A percentile compares a stretch with the other conserved stretches of the same genome.
Evolutionary conservation across 2,888 invertebrate species (phyloP).

Genomic region (Dolomedes plantarius): DNA sequence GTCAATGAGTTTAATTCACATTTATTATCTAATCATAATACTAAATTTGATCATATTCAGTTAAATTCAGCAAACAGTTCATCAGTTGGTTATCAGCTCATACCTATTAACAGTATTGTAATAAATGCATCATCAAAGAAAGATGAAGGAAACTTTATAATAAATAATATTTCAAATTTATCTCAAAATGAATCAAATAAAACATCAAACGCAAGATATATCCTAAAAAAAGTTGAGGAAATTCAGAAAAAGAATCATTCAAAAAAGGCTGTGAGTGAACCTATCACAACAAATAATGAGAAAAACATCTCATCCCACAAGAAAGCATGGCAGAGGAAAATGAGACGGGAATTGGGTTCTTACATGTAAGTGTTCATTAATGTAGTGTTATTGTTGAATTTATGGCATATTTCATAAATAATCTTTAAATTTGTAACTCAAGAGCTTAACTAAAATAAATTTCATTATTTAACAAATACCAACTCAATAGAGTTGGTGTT

Average conservation of each 20-base stretch:
- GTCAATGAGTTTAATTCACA: slow-evolving; percentile 76
- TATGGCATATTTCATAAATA: no score
- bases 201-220: slow-evolving; percentile 21
- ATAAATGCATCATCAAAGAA: slow-evolving; percentile 1
- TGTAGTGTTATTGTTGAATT: no score
- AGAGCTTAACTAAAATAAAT: no score
- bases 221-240: slow-evolving; percentile 26
- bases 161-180: neutral
- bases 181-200: slow-evolving; percentile 2
- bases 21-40: slow-evolving; percentile 75
- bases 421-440: no score
- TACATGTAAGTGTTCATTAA: slow-evolving; percentile 72
- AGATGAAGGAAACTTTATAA: neutral
- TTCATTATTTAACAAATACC: no score
- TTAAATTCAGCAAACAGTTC: slow-evolving; percentile 12
- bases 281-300: neutral
- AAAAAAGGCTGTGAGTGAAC: slow-evolving; percentile 29
- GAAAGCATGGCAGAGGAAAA: slow-evolving; percentile 68
- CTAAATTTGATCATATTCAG: slow-evolving; percentile 33
- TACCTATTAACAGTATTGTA: slow-evolving; percentile 14
- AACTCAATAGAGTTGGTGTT: no score
- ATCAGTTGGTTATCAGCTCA: slow-evolving; percentile 12
- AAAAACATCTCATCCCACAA: slow-evolving; percentile 57
- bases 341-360: slow-evolving; percentile 66
- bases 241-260: neutral